These are phyloP conservation scores for Melinaea marsaeus DNA, from an alignment of 2,888 invertebrate species.

Conservation along the genomic window DNA sequence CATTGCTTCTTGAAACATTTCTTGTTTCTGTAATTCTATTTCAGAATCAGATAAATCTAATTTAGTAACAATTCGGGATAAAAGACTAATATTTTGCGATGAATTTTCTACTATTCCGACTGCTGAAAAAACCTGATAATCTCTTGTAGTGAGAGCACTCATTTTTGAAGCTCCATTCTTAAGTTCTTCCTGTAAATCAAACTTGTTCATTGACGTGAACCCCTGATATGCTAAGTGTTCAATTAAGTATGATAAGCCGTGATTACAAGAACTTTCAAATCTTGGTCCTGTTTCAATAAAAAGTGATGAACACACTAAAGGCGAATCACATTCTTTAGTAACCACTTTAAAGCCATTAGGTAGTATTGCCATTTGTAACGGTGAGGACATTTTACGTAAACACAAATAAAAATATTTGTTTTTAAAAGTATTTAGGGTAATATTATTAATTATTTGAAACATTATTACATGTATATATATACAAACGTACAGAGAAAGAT, in stretches of 20 bases:
- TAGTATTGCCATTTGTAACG: conserved; percentile 33
- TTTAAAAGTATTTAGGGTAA: too few species aligned
- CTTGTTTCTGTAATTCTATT: conserved; percentile 45
- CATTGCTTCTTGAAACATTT: conserved; percentile 49
- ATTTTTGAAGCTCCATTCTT: conserved; percentile 40
- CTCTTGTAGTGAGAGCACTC: conserved; percentile 48
- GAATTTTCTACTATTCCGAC: conserved; percentile 35
- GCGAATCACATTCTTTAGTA: conserved; percentile 43
- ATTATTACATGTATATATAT: too few species aligned
- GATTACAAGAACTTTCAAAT: conserved; percentile 48
- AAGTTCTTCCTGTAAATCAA: conserved; percentile 38
- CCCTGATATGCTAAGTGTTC: conserved; percentile 62
- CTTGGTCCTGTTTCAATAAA: conserved; percentile 54
- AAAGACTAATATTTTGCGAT: conserved; percentile 33
- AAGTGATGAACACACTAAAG: conserved; percentile 47
- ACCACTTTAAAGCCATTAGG: conserved; percentile 54
- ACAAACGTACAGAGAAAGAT: too few species aligned
- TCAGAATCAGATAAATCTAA: conserved; percentile 41
- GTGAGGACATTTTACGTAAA: background rate
- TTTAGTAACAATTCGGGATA: conserved; percentile 45
- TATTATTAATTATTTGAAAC: too few species aligned
- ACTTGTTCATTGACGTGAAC: conserved; percentile 34
- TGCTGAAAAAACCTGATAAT: conserved; percentile 51
- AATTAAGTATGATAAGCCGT: conserved; percentile 61
- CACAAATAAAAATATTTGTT: too few species aligned